Conservation (phyloP, 1,140 invertebrate species). For the Camponotus vicinus region DNA sequence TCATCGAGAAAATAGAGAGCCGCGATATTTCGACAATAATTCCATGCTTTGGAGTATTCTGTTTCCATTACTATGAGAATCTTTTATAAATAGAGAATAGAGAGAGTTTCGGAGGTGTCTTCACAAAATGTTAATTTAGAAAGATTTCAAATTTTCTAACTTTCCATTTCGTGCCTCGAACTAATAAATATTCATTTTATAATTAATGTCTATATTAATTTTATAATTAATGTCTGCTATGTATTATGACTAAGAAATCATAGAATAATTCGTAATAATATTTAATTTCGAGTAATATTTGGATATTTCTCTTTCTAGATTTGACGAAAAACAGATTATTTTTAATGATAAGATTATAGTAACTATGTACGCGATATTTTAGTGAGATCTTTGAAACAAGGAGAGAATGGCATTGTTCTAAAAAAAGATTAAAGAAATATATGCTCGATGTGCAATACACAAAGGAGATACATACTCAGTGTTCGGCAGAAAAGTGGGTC, state of each 20-base stretch:
- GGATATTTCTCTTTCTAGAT: background rate
- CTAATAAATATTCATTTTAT: constrained; percentile 19
- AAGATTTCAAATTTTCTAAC: background rate
- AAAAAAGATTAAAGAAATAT: constrained; percentile 61
- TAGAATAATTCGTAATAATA: background rate
- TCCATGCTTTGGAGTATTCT: background rate
- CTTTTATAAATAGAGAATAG: background rate
- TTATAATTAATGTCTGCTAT: background rate
- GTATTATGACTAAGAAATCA: background rate
- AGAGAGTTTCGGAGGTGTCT: background rate
- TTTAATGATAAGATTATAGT: background rate
- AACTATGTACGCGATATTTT: background rate
- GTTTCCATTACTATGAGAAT: background rate
- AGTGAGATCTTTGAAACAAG: constrained; percentile 22
- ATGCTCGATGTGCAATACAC: constrained; percentile 31
- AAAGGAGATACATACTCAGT: constrained; percentile 38
- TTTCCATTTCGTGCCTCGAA: constrained; percentile 1
- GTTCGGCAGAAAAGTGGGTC: constrained; percentile 57
- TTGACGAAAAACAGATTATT: background rate
- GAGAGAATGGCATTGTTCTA: constrained; percentile 43
- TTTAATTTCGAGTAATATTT: background rate
- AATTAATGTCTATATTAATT: background rate
- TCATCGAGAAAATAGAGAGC: background rate
- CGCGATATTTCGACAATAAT: background rate
- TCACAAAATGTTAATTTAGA: background rate